Conservation (phyloP, 2,888 invertebrate species). For the Patella depressa region DNA sequence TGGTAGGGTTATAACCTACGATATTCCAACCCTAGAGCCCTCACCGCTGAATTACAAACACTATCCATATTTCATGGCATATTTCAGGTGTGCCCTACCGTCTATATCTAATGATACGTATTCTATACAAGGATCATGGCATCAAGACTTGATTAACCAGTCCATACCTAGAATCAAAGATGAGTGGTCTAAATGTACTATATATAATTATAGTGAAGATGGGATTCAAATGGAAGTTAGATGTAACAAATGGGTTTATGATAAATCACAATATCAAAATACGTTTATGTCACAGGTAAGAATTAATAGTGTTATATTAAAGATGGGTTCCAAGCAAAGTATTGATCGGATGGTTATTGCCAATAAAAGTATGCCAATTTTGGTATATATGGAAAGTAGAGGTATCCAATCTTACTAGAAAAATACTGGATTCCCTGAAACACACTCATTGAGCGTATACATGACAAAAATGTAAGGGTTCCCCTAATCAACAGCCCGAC, state of each 20-base stretch:
- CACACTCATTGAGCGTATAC: no score
- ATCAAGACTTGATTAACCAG: constrained; percentile 38
- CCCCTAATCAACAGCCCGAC: no score
- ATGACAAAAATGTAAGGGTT: no score
- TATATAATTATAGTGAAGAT: not conserved
- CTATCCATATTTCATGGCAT: not conserved
- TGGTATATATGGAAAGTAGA: no score
- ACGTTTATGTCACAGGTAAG: constrained; percentile 28
- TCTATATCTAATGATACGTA: constrained; percentile 52
- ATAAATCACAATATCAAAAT: constrained; percentile 20
- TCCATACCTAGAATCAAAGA: constrained; percentile 38
- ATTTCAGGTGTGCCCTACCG: constrained; percentile 49
- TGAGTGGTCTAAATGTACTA: not conserved
- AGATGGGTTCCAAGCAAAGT: no score
- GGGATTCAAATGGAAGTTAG: not conserved
- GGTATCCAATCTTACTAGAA: no score
- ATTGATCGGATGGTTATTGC: no score
- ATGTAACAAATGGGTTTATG: constrained; percentile 35
- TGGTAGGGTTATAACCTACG: no score
- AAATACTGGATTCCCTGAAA: no score
- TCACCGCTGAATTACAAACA: no score
- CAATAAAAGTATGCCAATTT: no score
- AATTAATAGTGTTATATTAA: not conserved
- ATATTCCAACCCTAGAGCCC: no score
- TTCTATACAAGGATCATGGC: constrained; percentile 37